phyloP scores from a whole-genome alignment of 2,888 invertebrate genomes.

The Acleris literana region DNA sequence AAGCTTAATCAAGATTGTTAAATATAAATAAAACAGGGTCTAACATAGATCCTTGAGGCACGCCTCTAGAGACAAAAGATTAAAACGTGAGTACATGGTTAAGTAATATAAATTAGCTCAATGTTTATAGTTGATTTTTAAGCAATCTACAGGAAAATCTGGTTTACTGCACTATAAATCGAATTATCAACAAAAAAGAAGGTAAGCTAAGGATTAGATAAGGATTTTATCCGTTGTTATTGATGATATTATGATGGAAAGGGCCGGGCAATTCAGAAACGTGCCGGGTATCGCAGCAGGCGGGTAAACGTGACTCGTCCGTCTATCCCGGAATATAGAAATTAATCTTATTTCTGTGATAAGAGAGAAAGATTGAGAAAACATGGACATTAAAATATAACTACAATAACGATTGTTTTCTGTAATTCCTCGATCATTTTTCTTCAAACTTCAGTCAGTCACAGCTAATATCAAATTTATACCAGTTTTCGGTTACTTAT shows the following conservation, averaged over 20 bases:
- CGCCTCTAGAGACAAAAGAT: too few relatives aligned
- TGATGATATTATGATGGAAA: constrained; percentile 8
- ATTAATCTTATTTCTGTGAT: constrained; percentile 22
- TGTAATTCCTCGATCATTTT: background rate
- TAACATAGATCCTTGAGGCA: too few relatives aligned
- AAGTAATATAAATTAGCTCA: too few relatives aligned
- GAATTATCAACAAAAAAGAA: background rate
- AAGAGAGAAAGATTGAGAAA: constrained; percentile 8
- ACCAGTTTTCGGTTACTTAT: too few relatives aligned
- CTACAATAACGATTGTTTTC: background rate
- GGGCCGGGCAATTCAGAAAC: constrained; percentile 11
- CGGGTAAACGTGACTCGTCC: constrained; percentile 24
- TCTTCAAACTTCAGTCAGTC: too few relatives aligned
- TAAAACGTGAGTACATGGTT: too few relatives aligned
- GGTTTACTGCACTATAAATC: background rate
- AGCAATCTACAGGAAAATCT: too few relatives aligned
- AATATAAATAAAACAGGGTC: too few relatives aligned
- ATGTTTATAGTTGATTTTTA: too few relatives aligned
- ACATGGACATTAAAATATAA: background rate
- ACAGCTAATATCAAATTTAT: too few relatives aligned
- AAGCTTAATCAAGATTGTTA: too few relatives aligned
- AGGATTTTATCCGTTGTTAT: background rate
- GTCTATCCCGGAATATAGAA: constrained; percentile 17
- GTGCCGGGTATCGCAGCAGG: constrained; percentile 9
- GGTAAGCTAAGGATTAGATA: background rate